Percentiles rank a stretch among this genome's conserved stretches.
Conservation (phyloP, 2,113 vertebrate species). For the Erinaceus europaeus region DNA sequence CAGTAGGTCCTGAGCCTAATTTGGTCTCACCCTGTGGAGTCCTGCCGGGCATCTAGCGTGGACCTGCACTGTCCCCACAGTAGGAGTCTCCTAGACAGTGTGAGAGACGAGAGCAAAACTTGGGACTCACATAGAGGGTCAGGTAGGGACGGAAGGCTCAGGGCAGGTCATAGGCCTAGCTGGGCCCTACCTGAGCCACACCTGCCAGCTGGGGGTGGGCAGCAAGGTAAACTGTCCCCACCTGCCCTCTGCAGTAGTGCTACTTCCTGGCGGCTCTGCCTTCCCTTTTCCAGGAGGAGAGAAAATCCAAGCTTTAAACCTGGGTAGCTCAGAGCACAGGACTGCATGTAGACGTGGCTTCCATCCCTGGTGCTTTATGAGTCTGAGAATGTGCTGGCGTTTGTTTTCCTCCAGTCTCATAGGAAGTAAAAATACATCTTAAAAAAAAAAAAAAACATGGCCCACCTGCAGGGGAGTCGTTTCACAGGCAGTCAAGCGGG, state of each 20-base stretch:
- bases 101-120: background rate
- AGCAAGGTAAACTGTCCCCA: no score
- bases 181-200: no score
- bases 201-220: no score
- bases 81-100: background rate
- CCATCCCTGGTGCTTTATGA: no score
- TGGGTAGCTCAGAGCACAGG: no score
- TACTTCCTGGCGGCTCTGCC: background rate
- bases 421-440: no score
- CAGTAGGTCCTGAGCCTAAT: background rate
- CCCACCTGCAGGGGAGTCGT: no score
- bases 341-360: no score
- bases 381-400: no score
- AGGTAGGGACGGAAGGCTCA: background rate
- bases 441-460: no score
- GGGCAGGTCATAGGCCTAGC: background rate
- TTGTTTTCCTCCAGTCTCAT: no score
- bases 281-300: background rate
- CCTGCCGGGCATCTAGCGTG: background rate
- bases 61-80: background rate
- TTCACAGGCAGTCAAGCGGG: no score
- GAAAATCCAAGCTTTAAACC: background rate
- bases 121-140: background rate
- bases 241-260: background rate
- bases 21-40: accelerated